phyloP scores from a whole-genome alignment of 2,888 invertebrate species.

The Phengaris arion region DNA sequence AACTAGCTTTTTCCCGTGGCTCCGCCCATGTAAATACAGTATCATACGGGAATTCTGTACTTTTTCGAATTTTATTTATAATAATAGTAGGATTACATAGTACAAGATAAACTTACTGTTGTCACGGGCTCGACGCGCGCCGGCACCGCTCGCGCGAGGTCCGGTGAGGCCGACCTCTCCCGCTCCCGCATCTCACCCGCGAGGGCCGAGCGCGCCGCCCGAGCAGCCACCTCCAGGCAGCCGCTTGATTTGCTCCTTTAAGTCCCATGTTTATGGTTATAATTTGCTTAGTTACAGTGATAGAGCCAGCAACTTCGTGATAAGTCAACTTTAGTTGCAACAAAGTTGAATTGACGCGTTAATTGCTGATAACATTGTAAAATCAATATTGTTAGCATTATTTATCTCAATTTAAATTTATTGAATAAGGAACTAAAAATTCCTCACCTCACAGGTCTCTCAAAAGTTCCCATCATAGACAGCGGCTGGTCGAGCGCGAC shows the following conservation, averaged over 20 bases:
- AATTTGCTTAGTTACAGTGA: too few species aligned
- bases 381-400: too few species aligned
- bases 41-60: too few species aligned
- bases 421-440: neutral
- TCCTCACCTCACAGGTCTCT: constrained; percentile 65
- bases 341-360: too few species aligned
- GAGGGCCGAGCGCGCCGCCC: constrained; percentile 56
- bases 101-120: constrained; percentile 49
- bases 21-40: too few species aligned
- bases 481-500: constrained; percentile 61
- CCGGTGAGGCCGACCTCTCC: constrained; percentile 68
- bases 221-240: constrained; percentile 64
- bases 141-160: constrained; percentile 60
- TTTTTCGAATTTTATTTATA: too few species aligned
- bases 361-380: too few species aligned
- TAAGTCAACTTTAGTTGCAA: too few species aligned
- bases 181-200: constrained; percentile 68
- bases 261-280: too few species aligned
- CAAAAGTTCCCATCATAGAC: constrained; percentile 61
- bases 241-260: constrained; percentile 73
- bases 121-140: constrained; percentile 58
- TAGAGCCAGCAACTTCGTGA: too few species aligned
- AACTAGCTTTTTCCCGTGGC: too few species aligned
- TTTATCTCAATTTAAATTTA: too few species aligned
- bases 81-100: neutral